Evolutionary conservation across 2,113 vertebrate species (phyloP).

Genomic region (Pygoscelis adeliae): DNA sequence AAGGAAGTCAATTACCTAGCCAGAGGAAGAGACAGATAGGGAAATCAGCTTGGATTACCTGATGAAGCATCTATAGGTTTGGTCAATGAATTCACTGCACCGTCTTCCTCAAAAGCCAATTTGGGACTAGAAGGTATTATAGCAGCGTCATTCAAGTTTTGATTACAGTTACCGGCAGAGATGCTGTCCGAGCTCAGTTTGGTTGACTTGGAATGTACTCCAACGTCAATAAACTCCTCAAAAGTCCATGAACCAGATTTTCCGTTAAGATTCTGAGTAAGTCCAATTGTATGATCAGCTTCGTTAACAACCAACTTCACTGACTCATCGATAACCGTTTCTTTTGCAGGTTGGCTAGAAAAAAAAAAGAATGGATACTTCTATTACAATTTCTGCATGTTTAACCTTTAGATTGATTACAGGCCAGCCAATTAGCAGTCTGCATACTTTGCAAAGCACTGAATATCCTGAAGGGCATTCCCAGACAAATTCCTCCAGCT

Average conservation of each 20-base stretch:
- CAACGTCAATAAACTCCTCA: constrained; percentile 82
- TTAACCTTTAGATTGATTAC: neutral
- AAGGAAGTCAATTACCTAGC: neutral
- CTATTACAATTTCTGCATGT: neutral
- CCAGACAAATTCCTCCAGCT: neutral
- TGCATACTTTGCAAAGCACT: neutral
- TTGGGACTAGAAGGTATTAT: constrained; percentile 72
- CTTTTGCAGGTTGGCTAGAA: constrained; percentile 73
- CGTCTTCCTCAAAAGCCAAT: constrained; percentile 79
- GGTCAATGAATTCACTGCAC: constrained; percentile 75
- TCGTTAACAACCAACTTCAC: constrained; percentile 71
- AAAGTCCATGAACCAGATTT: constrained; percentile 81
- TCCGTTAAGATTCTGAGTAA: constrained; percentile 74
- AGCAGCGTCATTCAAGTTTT: constrained; percentile 77
- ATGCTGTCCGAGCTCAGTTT: constrained; percentile 40
- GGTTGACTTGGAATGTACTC: constrained; percentile 74
- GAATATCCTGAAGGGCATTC: neutral
- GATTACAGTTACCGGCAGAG: constrained; percentile 70
- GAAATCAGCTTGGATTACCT: constrained; percentile 73
- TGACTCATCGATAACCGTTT: constrained; percentile 51
- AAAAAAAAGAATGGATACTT: neutral
- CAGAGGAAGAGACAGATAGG: neutral
- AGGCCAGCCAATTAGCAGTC: neutral
- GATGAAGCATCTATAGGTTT: constrained; percentile 83
- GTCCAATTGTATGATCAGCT: constrained; percentile 59